Evolutionary conservation across 30 jellyfish, hydroid and myxozoan genomes (phyloP).

Genomic region (Pelagia noctiluca): DNA sequence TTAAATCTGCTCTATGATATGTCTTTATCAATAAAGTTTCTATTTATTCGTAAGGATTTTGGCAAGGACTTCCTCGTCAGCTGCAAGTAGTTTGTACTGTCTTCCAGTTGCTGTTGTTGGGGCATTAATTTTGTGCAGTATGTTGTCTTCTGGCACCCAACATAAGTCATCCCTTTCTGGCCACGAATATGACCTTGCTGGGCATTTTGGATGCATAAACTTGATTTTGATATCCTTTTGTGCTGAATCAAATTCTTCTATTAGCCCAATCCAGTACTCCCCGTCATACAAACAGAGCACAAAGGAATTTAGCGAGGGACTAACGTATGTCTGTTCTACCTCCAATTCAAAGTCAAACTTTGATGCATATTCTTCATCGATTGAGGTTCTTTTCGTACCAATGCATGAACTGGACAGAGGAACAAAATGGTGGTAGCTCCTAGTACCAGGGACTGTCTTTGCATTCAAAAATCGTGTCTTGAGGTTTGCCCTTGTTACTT

Average conservation of each 20-base stretch:
- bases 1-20: no score
- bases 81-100: no score
- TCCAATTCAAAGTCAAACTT: slow-evolving; percentile 36
- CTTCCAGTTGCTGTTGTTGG: no score
- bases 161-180: slow-evolving; percentile 45
- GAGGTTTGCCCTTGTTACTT: slow-evolving; percentile 26
- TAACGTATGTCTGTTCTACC: not conserved
- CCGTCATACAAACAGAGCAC: slow-evolving; percentile 32
- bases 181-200: no score
- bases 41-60: no score
- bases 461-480: slow-evolving; percentile 44
- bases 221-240: slow-evolving; percentile 27
- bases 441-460: slow-evolving; percentile 76
- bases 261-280: slow-evolving; percentile 38
- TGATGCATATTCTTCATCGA: slow-evolving; percentile 32
- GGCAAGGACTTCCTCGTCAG: no score
- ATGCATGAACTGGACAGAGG: slow-evolving; percentile 54
- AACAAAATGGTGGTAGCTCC: slow-evolving; percentile 50
- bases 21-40: no score
- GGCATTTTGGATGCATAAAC: no score
- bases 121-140: no score
- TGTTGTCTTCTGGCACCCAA: slow-evolving; percentile 61
- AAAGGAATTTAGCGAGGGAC: slow-evolving; percentile 7
- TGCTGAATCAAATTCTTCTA: not conserved
- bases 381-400: slow-evolving; percentile 28